A percentile compares a stretch with the other conserved stretches of the same genome.
Conservation (phyloP, 2,888 invertebrate genomes). For the Mantis religiosa region DNA sequence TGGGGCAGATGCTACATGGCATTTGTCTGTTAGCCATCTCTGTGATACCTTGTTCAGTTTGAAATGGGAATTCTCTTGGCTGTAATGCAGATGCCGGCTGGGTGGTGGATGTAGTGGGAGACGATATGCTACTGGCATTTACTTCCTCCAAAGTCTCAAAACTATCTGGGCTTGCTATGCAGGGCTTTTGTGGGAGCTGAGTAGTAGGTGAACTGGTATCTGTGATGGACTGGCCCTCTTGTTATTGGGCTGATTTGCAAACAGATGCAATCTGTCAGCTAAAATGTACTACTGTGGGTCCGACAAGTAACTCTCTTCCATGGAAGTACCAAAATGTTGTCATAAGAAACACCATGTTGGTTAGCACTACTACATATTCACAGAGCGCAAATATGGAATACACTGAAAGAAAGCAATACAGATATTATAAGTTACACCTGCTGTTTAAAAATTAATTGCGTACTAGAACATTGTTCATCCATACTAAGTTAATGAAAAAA, state of each 20-base stretch:
- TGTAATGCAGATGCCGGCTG: neutral
- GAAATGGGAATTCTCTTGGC: neutral
- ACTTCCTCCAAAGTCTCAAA: constrained; percentile 13
- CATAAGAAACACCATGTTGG: constrained; percentile 91
- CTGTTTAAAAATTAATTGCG: too few species aligned
- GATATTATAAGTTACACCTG: neutral
- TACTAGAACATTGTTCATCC: too few species aligned
- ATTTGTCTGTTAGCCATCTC: neutral
- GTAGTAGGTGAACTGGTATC: constrained; percentile 4
- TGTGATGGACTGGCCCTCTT: constrained; percentile 22
- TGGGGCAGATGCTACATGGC: neutral
- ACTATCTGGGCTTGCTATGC: constrained; percentile 12
- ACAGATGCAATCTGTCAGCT: constrained; percentile 29
- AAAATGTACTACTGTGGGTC: constrained; percentile 35
- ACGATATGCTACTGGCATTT: neutral
- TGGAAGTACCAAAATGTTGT: constrained; percentile 84
- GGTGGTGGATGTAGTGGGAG: neutral
- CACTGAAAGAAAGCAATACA: constrained; percentile 59
- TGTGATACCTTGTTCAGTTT: neutral
- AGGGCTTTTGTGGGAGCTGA: constrained; percentile 2
- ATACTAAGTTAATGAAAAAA: too few species aligned
- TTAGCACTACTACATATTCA: constrained; percentile 88
- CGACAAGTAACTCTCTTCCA: constrained; percentile 43
- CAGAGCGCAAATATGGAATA: constrained; percentile 88
- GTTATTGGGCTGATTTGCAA: constrained; percentile 20